Conservation (phyloP, 2,797 vertebrate species). For the Bradypodion ventrale region DNA sequence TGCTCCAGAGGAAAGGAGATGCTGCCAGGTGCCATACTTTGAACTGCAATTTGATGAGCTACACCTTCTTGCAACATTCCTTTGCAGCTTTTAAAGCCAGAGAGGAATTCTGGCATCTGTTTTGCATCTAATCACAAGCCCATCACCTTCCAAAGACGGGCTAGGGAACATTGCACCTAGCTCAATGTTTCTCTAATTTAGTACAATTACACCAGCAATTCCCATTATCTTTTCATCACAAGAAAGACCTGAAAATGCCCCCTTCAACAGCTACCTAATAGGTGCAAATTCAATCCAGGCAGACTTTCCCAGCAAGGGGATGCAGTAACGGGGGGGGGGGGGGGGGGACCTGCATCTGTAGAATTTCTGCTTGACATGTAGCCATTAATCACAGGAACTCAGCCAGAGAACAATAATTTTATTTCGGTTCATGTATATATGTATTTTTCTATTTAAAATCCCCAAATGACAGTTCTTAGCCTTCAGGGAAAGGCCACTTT, state of each 20-base stretch:
- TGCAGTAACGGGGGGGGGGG: not conserved
- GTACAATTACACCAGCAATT: not conserved
- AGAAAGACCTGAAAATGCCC: not conserved
- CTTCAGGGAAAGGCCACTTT: not conserved
- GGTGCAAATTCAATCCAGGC: not conserved
- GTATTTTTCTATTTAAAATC: not conserved
- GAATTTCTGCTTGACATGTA: not conserved
- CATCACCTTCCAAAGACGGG: not conserved
- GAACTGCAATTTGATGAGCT: not conserved
- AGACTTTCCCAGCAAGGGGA: not conserved
- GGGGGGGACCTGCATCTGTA: not conserved
- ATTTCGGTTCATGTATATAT: not conserved
- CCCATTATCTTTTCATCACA: not conserved
- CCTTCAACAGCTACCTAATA: not conserved
- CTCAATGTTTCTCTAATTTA: not conserved
- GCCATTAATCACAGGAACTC: not conserved
- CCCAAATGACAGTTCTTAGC: not conserved
- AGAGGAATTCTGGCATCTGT: accelerated
- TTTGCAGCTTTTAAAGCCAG: not conserved
- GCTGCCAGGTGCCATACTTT: not conserved
- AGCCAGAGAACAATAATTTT: not conserved
- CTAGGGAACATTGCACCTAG: not conserved
- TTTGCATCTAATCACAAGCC: not conserved
- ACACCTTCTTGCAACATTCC: not conserved
- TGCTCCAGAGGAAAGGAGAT: not conserved